Evolutionary conservation across 2,888 invertebrate species (phyloP), one percentile per base, ranked within the genome.

Genomic region (Plebejus anna): DNA sequence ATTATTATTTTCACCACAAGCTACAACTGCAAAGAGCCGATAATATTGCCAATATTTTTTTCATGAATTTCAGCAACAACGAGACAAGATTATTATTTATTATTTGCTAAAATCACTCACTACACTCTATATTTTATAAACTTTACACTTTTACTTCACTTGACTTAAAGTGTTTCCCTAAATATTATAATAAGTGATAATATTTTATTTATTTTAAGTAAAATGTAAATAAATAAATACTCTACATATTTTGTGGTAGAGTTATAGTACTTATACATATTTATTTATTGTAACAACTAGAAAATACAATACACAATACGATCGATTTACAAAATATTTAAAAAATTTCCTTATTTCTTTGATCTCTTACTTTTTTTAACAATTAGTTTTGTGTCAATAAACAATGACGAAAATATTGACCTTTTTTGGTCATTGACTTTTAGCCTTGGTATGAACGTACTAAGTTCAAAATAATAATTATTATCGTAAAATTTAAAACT

Each of bases 61-160:
- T 72, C 4, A 72, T 72, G 72, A 47, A 11, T 72, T 72, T 72
- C 72, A 72, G 72, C 42, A 22, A 22, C 32, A 22, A 28, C 47
- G 4, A n/a, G 22, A 47, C 47, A 28, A 22, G 38, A 47, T 47
- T 71, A n/a, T n/a, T 22, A 22, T 22, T 22, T 22, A 22, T 22
- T 22, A 22, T 22, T 22, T 42, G 22, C 9, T 47, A 70, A 5
- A 32, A 70, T n/a, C 9, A 66, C 28, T 47, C 11, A 6, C 9
- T 16, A 1, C 4, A 22, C 28, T 47, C 22, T 47, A 72, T 47
- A 71, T 61, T 22, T 28, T 0, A 22, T 61, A 9, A 55, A 16
- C 16, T 55, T 55, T 55, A 55, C 16, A 55, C 16, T 51, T 51
- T 51, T 42, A 42, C 7, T 38, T 47, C 47, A 47, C 47, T 47